These are phyloP conservation scores for Cricetomys ansorgei DNA, from an alignment of 2,113 vertebrate genomes.

Conservation along the genomic window DNA sequence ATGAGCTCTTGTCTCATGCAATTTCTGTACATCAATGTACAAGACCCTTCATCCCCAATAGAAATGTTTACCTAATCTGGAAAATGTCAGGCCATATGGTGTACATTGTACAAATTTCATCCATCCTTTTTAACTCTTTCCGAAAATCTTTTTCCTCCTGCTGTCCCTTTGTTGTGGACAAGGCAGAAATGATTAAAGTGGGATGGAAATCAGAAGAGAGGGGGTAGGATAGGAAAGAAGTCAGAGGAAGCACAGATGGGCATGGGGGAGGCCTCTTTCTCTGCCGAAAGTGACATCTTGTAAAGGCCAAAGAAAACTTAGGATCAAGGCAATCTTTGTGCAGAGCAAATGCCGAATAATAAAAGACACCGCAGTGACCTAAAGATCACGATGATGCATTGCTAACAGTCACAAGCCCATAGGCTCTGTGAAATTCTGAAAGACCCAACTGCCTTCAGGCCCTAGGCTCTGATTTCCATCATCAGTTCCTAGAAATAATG, in stretches of 20 bases:
- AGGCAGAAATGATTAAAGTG: slow-evolving; percentile 68
- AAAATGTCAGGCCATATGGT: slow-evolving; percentile 91
- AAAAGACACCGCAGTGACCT: slow-evolving; percentile 61
- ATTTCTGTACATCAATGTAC: slow-evolving; percentile 88
- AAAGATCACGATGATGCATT: slow-evolving; percentile 62
- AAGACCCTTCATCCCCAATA: slow-evolving; percentile 89
- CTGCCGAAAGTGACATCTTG: slow-evolving; percentile 54
- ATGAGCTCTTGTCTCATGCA: slow-evolving; percentile 87
- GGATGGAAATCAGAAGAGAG: slow-evolving; percentile 65
- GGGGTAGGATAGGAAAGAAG: slow-evolving; percentile 43
- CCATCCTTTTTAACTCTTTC: slow-evolving; percentile 87
- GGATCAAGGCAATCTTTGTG: neutral
- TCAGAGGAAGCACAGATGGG: slow-evolving; percentile 46
- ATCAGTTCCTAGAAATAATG: slow-evolving; percentile 83
- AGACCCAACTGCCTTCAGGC: slow-evolving; percentile 72
- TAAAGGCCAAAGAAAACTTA: slow-evolving; percentile 61
- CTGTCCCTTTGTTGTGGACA: slow-evolving; percentile 74
- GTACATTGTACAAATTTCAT: slow-evolving; percentile 88
- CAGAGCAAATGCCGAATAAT: slow-evolving; percentile 45
- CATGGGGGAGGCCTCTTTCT: neutral
- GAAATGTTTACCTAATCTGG: slow-evolving; percentile 92
- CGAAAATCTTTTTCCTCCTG: slow-evolving; percentile 77
- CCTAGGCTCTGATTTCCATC: slow-evolving; percentile 78
- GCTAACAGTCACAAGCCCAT: slow-evolving; percentile 66
- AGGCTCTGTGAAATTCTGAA: slow-evolving; percentile 68